These are phyloP conservation scores for Platycercus adscitus DNA, from an alignment of 2,113 vertebrate genomes.

Conservation along the genomic window DNA sequence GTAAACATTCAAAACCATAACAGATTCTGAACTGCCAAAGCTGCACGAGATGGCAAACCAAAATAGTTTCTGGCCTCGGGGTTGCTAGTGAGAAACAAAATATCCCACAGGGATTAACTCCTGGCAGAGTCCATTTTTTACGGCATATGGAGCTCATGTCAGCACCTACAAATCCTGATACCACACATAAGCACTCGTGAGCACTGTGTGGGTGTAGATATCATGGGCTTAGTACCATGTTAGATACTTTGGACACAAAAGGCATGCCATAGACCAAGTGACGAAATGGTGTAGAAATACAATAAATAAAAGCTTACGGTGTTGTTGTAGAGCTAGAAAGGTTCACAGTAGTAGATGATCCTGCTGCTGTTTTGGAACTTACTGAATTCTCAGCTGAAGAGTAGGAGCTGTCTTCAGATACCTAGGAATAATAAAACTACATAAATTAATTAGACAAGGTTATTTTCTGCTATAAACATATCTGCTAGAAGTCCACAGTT, in stretches of 20 bases:
- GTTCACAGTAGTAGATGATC: not conserved
- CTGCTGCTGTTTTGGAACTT: slow-evolving; percentile 8
- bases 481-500: not conserved
- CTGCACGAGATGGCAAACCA: not conserved
- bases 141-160: accelerated
- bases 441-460: not conserved
- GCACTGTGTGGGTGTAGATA: not conserved
- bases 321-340: not conserved
- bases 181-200: not conserved
- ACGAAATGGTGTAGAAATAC: not conserved
- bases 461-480: not conserved
- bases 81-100: not conserved
- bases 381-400: slow-evolving; percentile 17
- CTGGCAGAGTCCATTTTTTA: not conserved
- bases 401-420: slow-evolving; percentile 29
- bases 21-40: not conserved
- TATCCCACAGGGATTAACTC: not conserved
- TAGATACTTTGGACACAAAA: not conserved
- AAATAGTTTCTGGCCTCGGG: not conserved
- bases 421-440: slow-evolving; percentile 48
- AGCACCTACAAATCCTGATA: not conserved
- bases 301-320: slow-evolving; percentile 52
- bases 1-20: not conserved
- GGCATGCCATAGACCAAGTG: not conserved
- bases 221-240: not conserved